phyloP scores from a whole-genome alignment of 2,888 invertebrate genomes.

The Pandemis corylana region DNA sequence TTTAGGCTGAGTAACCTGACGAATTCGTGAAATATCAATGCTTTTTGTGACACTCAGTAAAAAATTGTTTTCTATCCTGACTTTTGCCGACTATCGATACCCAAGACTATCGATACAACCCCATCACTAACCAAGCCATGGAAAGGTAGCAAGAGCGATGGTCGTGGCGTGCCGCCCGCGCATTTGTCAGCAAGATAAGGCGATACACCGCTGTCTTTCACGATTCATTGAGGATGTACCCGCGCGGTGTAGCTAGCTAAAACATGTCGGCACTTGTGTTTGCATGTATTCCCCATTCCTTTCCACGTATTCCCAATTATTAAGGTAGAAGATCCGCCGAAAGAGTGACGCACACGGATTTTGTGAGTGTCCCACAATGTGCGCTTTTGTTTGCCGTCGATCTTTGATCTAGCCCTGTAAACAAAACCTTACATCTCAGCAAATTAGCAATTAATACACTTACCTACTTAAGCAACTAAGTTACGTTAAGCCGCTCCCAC shows the following conservation, averaged over 20 bases:
- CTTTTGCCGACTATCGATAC: not conserved
- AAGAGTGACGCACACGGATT: too few relatives aligned
- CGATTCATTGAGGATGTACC: slow-evolving; percentile 30
- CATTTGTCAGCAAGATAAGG: slow-evolving; percentile 28
- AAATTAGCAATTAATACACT: too few relatives aligned
- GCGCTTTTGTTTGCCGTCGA: too few relatives aligned
- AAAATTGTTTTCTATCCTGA: too few relatives aligned
- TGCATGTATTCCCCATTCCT: not conserved
- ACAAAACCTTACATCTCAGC: too few relatives aligned
- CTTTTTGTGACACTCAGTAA: too few relatives aligned
- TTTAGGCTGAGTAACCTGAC: too few relatives aligned
- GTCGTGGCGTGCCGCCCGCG: slow-evolving; percentile 22
- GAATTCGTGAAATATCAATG: too few relatives aligned
- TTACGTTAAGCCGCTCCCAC: not conserved
- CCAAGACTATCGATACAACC: not conserved
- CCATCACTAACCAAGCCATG: not conserved
- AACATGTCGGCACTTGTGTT: not conserved
- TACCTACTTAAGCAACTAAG: not conserved
- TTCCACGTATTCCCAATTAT: too few relatives aligned
- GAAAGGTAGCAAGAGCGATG: slow-evolving; percentile 29
- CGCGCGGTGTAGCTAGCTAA: not conserved
- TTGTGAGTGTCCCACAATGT: too few relatives aligned
- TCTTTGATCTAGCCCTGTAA: too few relatives aligned
- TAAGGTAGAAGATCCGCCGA: too few relatives aligned
- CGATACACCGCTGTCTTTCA: slow-evolving; percentile 17